These are phyloP conservation scores for Enteromius treurensis DNA, from an alignment of 2,797 vertebrate genomes.

Conservation along the genomic window DNA sequence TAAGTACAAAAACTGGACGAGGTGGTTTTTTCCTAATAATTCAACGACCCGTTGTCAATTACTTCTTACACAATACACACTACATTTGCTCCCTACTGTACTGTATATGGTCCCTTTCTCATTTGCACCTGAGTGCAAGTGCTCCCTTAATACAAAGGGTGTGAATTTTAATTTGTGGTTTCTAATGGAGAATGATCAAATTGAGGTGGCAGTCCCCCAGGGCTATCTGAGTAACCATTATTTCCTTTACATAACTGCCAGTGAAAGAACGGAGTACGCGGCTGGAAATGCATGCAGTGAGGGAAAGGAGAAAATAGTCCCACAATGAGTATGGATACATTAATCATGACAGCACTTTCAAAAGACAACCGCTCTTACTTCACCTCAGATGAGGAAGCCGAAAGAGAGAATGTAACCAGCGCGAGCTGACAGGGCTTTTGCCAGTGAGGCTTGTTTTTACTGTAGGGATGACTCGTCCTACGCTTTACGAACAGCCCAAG, in stretches of 20 bases:
- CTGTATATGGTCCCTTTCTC: conserved; percentile 54
- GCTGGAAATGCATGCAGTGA: conserved; percentile 61
- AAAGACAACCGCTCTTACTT: conserved; percentile 73
- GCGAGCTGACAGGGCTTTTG: conserved; percentile 61
- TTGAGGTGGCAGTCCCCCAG: conserved; percentile 69
- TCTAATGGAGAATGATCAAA: conserved; percentile 72
- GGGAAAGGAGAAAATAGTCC: conserved; percentile 49
- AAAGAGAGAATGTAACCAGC: conserved; percentile 62
- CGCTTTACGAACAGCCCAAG: conserved; percentile 56
- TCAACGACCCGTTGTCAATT: too few relatives aligned
- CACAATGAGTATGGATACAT: conserved; percentile 66
- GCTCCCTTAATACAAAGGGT: conserved; percentile 57
- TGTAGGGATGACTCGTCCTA: conserved; percentile 60
- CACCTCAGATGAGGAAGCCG: conserved; percentile 59
- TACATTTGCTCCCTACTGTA: conserved; percentile 57
- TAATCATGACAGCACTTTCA: conserved; percentile 77
- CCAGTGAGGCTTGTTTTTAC: conserved; percentile 64
- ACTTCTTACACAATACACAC: too few relatives aligned
- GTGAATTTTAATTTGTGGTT: conserved; percentile 75
- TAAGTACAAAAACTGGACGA: too few relatives aligned
- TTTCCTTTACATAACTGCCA: conserved; percentile 69
- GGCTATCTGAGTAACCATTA: conserved; percentile 66
- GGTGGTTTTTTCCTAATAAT: too few relatives aligned
- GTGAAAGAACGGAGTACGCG: conserved; percentile 57
- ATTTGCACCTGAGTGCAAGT: conserved; percentile 54